phyloP scores from a whole-genome alignment of 2,888 invertebrate species.

The Caenorhabditis sinica region DNA sequence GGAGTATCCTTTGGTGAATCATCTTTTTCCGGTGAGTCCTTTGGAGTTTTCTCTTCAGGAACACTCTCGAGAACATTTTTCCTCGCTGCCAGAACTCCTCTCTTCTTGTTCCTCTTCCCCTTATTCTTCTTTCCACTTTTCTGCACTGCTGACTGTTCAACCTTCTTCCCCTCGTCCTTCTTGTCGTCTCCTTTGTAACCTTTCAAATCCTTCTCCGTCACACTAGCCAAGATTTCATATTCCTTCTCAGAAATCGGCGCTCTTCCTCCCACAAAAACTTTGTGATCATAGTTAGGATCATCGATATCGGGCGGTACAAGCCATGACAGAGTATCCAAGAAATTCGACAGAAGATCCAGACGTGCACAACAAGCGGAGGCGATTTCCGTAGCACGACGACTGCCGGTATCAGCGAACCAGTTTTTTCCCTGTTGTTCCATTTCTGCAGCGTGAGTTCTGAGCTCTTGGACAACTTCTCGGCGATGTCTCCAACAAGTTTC shows the following conservation, averaged over 20 bases:
- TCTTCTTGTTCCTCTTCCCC: slow-evolving; percentile 11
- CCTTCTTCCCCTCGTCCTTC: neutral
- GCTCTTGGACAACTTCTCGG: neutral
- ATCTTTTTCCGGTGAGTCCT: neutral
- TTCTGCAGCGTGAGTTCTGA: neutral
- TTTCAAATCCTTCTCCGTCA: neutral
- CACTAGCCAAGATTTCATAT: neutral
- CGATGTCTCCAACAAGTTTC: slow-evolving; percentile 86
- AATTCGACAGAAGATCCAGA: slow-evolving; percentile 20
- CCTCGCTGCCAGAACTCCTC: neutral
- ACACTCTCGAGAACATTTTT: neutral
- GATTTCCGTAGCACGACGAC: neutral
- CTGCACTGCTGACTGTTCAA: neutral
- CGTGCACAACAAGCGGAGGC: slow-evolving; percentile 23
- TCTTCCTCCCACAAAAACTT: slow-evolving; percentile 2
- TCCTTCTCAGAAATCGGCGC: neutral
- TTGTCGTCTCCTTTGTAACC: neutral
- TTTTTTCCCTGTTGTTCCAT: neutral
- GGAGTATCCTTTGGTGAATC: neutral
- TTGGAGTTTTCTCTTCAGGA: neutral
- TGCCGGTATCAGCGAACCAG: neutral
- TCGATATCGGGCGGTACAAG: slow-evolving; percentile 55
- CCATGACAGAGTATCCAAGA: slow-evolving; percentile 38
- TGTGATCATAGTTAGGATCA: slow-evolving; percentile 24
- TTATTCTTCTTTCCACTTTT: neutral